A percentile compares a stretch with the other conserved stretches of the same genome.
These are phyloP conservation scores for Trachythela sp. DNA, from an alignment of 64 coral and sea anemone species.

Conservation along the genomic window DNA sequence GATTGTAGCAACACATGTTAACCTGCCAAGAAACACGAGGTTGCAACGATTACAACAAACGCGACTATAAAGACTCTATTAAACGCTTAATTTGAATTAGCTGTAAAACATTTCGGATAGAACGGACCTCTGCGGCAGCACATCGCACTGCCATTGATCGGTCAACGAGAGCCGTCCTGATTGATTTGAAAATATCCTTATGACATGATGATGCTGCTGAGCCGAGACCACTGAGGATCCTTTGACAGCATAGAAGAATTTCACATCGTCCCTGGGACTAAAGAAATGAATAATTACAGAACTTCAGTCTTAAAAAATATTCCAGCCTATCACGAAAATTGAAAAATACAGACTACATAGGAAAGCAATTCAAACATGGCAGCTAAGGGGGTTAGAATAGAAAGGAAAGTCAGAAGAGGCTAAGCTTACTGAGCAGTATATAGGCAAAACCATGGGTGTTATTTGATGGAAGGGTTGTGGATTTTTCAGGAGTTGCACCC, in stretches of 20 bases:
- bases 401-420: too few species aligned
- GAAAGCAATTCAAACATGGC: not conserved
- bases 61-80: too few species aligned
- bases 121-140: constrained; percentile 85
- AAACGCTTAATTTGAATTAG: too few species aligned
- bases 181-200: constrained; percentile 94
- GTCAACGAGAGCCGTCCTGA: constrained; percentile 62
- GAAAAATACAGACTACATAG: not conserved
- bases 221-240: constrained; percentile 72
- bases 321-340: not conserved
- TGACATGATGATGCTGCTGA: constrained; percentile 70
- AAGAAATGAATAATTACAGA: not conserved
- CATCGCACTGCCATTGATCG: constrained; percentile 89
- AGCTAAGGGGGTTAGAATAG: too few species aligned
- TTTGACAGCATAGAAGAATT: constrained; percentile 78
- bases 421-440: too few species aligned
- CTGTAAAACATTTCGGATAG: not conserved
- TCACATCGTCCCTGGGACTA: constrained; percentile 98
- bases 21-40: too few species aligned
- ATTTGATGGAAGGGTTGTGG: too few species aligned
- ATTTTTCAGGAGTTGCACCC: too few species aligned
- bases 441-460: too few species aligned
- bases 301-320: not conserved
- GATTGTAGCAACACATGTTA: too few species aligned
- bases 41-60: too few species aligned